Evolutionary conservation across 2,797 vertebrate species (phyloP), one percentile per base, ranked within the genome.

Genomic region (Neoniphon sammara): DNA sequence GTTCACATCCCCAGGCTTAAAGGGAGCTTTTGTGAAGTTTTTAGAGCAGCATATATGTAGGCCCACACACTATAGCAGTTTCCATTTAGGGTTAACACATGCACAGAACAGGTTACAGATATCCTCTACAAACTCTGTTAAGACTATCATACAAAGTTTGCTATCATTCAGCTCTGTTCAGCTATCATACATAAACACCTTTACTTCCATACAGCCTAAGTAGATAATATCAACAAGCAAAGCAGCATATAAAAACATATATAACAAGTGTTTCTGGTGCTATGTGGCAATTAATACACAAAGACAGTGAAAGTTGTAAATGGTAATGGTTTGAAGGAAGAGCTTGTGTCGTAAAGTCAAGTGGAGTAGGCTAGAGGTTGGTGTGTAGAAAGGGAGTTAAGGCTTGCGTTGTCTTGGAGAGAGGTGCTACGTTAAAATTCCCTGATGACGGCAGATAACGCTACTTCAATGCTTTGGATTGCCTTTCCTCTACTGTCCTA

Each of bases 41-140:
- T 89, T 85, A 88, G 83, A 92, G 92, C 91, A 92, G 92, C 90
- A 90, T 91, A 85, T 89, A 89, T 81, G 78, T 91, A 87, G 88
- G 88, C 85, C 87, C 88, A 90, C 71, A 81, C 86, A 76, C 74
- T 72, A 79, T 65, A 84, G 72, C 59, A 68, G 73, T 79, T 87
- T 87, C 77, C 74, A 59, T 79, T 84, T 81, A 80, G 75, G 88
- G 75, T 91, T 80, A 90, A 90, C 87, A 89, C 93, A 93, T 93
- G 93, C 92, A 93, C 85, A 83, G 81, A 72, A 91, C 87, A 75
- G 83, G 77, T 74, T 91, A 89, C 86, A 85, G 44, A 62, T 65
- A 75, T 78, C 73, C 75, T 75, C 85, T 83, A 87, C 84, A 85
- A 73, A 88, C 66, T 70, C 63, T 63, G 34, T 73, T 80, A 61